Conservation (phyloP, 1,140 invertebrate species). For the Periplaneta americana region DNA sequence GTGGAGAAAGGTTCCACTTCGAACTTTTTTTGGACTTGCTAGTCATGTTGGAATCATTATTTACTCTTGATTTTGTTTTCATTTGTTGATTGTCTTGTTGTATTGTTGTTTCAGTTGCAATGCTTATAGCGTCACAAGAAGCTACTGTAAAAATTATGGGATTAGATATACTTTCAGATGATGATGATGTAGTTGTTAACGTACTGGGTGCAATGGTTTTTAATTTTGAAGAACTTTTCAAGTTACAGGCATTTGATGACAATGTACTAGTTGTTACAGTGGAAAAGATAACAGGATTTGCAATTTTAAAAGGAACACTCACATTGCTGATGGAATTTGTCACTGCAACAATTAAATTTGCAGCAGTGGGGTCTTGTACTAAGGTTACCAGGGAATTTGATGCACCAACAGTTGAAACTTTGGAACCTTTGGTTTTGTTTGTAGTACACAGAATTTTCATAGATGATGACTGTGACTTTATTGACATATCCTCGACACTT, state of each 20-base stretch:
- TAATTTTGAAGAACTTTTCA: background rate
- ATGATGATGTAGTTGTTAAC: background rate
- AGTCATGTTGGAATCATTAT: no score
- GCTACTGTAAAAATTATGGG: no score
- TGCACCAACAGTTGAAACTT: background rate
- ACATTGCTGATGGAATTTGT: background rate
- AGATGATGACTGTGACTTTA: background rate
- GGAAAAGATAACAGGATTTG: background rate
- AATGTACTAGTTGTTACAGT: background rate
- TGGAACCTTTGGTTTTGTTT: background rate
- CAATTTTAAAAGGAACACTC: background rate
- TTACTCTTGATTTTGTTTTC: no score
- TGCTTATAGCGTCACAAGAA: no score
- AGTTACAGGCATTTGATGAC: background rate
- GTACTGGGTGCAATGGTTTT: background rate
- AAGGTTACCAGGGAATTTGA: background rate
- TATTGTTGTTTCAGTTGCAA: no score
- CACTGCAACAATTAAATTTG: background rate
- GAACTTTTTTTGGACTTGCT: no score
- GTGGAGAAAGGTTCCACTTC: no score
- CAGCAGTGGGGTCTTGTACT: background rate
- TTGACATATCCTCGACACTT: background rate
- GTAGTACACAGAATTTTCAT: background rate
- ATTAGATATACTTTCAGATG: no score
- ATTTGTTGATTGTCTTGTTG: no score